phyloP scores from a whole-genome alignment of 1,140 invertebrate species.

The Chrysomallon squamiferum region DNA sequence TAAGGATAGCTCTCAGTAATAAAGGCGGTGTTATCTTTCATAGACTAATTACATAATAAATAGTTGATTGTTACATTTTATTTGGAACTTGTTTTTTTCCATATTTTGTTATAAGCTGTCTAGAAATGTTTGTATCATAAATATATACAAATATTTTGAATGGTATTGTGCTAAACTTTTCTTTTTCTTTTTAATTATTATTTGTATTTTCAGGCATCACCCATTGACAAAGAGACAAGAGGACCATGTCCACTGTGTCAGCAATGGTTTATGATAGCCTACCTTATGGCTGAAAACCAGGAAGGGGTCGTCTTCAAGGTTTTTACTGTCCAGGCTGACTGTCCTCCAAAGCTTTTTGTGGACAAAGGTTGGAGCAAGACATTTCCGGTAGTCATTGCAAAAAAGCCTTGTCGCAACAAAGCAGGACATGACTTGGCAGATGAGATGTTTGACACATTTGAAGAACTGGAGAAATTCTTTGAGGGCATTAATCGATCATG shows the following conservation, averaged over 20 bases:
- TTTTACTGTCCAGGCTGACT: conserved; percentile 54
- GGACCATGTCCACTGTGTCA: conserved; percentile 60
- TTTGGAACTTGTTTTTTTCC: too few relatives aligned
- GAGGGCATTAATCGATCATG: conserved; percentile 45
- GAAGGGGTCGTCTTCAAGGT: conserved; percentile 53
- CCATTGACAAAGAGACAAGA: conserved; percentile 52
- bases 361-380: conserved; percentile 49
- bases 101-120: too few relatives aligned
- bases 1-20: too few relatives aligned
- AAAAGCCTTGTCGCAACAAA: conserved; percentile 27
- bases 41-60: too few relatives aligned
- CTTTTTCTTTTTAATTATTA: too few relatives aligned
- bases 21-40: too few relatives aligned
- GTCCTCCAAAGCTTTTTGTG: conserved; percentile 53
- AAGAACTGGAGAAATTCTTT: conserved; percentile 55
- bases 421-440: conserved; percentile 40
- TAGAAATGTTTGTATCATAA: too few relatives aligned
- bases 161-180: too few relatives aligned
- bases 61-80: too few relatives aligned
- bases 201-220: conserved; percentile 41
- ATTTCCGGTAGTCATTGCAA: conserved; percentile 51
- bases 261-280: conserved; percentile 60
- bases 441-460: conserved; percentile 47
- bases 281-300: conserved; percentile 52
- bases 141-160: too few relatives aligned